phyloP scores from a whole-genome alignment of 2,888 invertebrate species.

The Acrocera orbiculus region DNA sequence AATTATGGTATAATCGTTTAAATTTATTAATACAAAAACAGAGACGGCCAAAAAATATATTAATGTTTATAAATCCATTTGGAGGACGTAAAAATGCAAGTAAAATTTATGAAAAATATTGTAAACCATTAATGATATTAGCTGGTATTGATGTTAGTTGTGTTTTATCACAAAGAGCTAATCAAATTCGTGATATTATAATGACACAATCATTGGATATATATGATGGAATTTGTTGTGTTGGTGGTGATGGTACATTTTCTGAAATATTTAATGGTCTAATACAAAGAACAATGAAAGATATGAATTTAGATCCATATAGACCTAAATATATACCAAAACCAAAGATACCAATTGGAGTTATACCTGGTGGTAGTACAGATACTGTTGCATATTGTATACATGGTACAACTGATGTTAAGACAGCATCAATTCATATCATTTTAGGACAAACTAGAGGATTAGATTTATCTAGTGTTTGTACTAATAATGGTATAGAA shows the following conservation, averaged over 20 bases:
- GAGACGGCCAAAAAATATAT: constrained; percentile 46
- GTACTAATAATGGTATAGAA: constrained; percentile 38
- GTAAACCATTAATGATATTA: constrained; percentile 44
- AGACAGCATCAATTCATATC: constrained; percentile 66
- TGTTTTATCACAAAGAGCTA: constrained; percentile 51
- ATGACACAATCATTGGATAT: constrained; percentile 39
- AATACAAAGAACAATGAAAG: constrained; percentile 35
- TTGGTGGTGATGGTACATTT: constrained; percentile 78
- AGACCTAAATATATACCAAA: constrained; percentile 25
- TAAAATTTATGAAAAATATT: constrained; percentile 54
- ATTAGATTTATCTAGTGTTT: constrained; percentile 57
- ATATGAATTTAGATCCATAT: constrained; percentile 20
- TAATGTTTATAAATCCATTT: constrained; percentile 70
- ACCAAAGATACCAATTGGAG: constrained; percentile 31
- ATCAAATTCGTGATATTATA: constrained; percentile 54
- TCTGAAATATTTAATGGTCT: constrained; percentile 65
- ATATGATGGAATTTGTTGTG: constrained; percentile 54
- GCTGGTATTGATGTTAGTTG: constrained; percentile 49
- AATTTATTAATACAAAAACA: constrained; percentile 24
- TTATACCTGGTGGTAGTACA: constrained; percentile 56
- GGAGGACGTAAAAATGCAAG: constrained; percentile 61
- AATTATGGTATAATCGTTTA: constrained; percentile 43
- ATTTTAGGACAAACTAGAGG: constrained; percentile 56
- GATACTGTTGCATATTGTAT: constrained; percentile 64
- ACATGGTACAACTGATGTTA: constrained; percentile 60